These are phyloP conservation scores for Cylindroiulus punctatus DNA, from an alignment of 2,888 invertebrate species.

Conservation along the genomic window DNA sequence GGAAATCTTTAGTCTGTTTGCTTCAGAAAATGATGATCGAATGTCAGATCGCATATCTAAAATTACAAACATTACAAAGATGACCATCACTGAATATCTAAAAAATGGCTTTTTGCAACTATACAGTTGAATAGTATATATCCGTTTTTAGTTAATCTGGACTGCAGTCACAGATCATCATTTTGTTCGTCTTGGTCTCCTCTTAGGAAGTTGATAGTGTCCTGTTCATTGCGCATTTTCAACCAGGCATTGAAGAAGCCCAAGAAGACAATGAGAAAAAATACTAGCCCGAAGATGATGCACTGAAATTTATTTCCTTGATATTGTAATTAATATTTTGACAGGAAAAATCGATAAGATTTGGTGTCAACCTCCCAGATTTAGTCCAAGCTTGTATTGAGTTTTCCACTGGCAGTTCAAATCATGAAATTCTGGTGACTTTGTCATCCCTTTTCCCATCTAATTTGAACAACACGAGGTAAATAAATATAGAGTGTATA, in stretches of 20 bases:
- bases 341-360: background rate
- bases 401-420: background rate
- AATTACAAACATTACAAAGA: too few relatives aligned
- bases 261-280: background rate
- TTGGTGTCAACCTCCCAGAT: background rate
- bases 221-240: background rate
- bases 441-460: background rate
- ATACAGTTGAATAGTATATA: too few relatives aligned
- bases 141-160: too few relatives aligned
- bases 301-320: background rate
- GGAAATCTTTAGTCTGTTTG: background rate
- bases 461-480: background rate
- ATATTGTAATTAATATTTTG: background rate
- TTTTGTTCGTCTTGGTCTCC: background rate
- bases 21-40: too few relatives aligned
- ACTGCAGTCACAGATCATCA: too few relatives aligned
- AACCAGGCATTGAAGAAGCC: background rate
- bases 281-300: background rate
- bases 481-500: too few relatives aligned
- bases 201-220: background rate
- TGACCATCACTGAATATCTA: too few relatives aligned
- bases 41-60: too few relatives aligned
- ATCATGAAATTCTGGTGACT: background rate
- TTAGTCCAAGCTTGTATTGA: background rate
- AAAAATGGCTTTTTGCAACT: too few relatives aligned